Percentiles rank a stretch among this genome's conserved stretches.
phyloP scores from a whole-genome alignment of 2,113 vertebrate species.

The Agapornis roseicollis region DNA sequence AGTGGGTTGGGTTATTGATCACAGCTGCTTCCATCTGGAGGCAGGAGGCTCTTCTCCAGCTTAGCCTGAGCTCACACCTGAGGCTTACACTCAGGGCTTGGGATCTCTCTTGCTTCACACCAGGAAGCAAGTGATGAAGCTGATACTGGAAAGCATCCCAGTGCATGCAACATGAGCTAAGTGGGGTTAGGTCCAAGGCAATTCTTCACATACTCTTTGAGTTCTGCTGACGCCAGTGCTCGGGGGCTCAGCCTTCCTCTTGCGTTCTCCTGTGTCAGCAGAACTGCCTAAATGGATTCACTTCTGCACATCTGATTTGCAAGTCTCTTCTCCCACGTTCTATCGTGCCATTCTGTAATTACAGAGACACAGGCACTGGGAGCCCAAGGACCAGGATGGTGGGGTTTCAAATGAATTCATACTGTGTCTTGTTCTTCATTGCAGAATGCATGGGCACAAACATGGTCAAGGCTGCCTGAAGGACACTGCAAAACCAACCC shows the following conservation, averaged over 20 bases:
- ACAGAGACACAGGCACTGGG: neutral
- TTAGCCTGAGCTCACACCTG: neutral
- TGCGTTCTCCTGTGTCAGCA: neutral
- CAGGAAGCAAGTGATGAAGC: neutral
- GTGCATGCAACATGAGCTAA: neutral
- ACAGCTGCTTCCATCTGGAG: neutral
- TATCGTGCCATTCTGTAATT: neutral
- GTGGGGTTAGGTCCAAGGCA: constrained; percentile 28
- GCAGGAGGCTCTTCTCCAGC: neutral
- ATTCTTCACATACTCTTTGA: constrained; percentile 5
- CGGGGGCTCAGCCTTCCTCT: neutral
- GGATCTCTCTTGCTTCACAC: neutral
- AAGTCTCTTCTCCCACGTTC: neutral
- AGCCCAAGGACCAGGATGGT: neutral
- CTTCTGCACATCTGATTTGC: constrained; percentile 14
- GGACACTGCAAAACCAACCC: neutral
- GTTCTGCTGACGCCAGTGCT: constrained; percentile 43
- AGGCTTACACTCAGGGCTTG: neutral
- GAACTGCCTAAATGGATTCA: constrained; percentile 6
- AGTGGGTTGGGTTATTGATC: neutral
- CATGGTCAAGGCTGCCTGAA: constrained; percentile 8
- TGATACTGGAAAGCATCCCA: neutral
- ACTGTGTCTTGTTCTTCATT: neutral
- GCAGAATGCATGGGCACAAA: neutral
- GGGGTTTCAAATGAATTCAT: neutral